Conservation (phyloP, 1,140 invertebrate genomes). For the Drosophila willistoni region DNA sequence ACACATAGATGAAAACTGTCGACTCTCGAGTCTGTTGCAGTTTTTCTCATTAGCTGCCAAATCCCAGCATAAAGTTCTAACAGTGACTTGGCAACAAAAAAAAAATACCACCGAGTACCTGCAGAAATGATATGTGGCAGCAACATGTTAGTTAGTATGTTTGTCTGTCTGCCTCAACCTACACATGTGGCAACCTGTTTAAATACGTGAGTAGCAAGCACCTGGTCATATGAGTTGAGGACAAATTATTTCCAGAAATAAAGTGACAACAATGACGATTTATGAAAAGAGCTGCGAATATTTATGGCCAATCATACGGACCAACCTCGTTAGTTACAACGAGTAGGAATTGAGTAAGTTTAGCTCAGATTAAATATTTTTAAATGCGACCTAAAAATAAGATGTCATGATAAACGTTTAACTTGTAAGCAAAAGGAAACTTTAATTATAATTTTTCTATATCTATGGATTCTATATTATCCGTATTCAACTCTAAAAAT, state of each 20-base stretch:
- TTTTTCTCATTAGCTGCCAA: slow-evolving; percentile 66
- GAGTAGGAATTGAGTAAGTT: neutral
- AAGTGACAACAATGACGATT: slow-evolving; percentile 5
- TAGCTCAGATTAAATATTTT: too few relatives aligned
- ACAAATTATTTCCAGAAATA: slow-evolving; percentile 4
- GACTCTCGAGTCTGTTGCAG: slow-evolving; percentile 45
- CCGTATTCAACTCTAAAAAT: too few relatives aligned
- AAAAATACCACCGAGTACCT: slow-evolving; percentile 3
- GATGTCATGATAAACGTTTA: too few relatives aligned
- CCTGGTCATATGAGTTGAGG: neutral
- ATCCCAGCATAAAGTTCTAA: slow-evolving; percentile 56
- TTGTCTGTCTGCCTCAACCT: neutral
- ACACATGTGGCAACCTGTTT: neutral
- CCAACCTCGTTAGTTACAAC: neutral
- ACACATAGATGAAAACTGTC: slow-evolving; percentile 4
- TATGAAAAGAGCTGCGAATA: slow-evolving; percentile 4
- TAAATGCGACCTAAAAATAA: too few relatives aligned
- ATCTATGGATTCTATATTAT: too few relatives aligned
- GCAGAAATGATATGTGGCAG: slow-evolving; percentile 2
- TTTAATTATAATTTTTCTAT: too few relatives aligned
- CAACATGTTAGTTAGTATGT: neutral
- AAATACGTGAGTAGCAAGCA: neutral
- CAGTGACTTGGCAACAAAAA: slow-evolving; percentile 49
- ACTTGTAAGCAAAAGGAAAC: too few relatives aligned
- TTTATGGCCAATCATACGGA: neutral